A percentile compares a stretch with the other conserved stretches of the same genome.
Conservation (phyloP, 2,888 invertebrate genomes). For the Ligdia adustata region DNA sequence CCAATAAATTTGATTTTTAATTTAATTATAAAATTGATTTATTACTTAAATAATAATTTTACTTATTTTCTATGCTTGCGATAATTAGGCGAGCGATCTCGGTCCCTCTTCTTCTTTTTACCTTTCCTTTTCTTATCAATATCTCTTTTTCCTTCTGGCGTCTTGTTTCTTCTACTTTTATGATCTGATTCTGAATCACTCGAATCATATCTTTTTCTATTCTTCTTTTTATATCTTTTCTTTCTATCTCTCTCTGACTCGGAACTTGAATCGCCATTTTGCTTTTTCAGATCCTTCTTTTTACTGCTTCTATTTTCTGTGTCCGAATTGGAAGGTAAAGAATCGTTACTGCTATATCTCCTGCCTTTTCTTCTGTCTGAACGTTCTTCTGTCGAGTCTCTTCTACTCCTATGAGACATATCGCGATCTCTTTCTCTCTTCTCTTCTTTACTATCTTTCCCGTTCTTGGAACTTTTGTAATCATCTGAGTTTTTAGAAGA, state of each 20-base stretch:
- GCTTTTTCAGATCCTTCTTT: slow-evolving; percentile 22
- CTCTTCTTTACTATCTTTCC: slow-evolving; percentile 6
- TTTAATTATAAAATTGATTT: too few relatives aligned
- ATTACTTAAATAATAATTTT: too few relatives aligned
- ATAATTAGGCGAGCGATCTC: slow-evolving; percentile 79
- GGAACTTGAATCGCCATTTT: slow-evolving; percentile 31
- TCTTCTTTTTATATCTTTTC: slow-evolving; percentile 25
- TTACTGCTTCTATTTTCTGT: slow-evolving; percentile 16
- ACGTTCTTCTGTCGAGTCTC: slow-evolving; percentile 49
- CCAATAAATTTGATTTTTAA: too few relatives aligned
- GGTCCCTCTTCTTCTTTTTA: slow-evolving; percentile 80
- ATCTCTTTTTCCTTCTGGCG: slow-evolving; percentile 71
- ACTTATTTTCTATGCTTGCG: slow-evolving; percentile 76
- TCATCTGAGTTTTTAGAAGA: slow-evolving; percentile 17
- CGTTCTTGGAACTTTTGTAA: slow-evolving; percentile 11
- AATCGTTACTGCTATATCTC: slow-evolving; percentile 31
- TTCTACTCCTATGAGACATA: slow-evolving; percentile 36
- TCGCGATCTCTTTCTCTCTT: slow-evolving; percentile 28
- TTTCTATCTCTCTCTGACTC: slow-evolving; percentile 26
- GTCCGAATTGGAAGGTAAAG: slow-evolving; percentile 25
- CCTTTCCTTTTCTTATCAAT: slow-evolving; percentile 84
- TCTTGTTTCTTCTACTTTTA: slow-evolving; percentile 47
- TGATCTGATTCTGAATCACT: slow-evolving; percentile 48
- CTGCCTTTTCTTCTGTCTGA: slow-evolving; percentile 28
- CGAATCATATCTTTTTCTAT: slow-evolving; percentile 36